Percentiles rank a stretch among this genome's conserved stretches.
These are phyloP conservation scores for Rhea pennata DNA, from an alignment of 2,113 vertebrate species.

Conservation along the genomic window DNA sequence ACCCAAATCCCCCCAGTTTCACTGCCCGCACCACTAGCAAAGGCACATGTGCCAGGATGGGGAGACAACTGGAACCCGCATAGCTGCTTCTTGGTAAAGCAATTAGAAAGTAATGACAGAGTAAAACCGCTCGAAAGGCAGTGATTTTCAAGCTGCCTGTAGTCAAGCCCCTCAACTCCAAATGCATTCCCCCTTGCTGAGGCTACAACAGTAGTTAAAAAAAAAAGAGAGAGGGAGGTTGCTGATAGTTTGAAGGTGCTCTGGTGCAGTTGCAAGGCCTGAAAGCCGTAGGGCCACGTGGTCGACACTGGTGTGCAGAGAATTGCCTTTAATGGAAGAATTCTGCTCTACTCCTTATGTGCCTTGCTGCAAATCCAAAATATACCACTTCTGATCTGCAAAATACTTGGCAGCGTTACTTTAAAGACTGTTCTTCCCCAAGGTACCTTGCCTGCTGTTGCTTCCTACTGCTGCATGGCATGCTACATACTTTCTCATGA, in stretches of 20 bases:
- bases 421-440: neutral
- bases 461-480: neutral
- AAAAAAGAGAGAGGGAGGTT: neutral
- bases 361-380: neutral
- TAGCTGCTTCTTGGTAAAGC: neutral
- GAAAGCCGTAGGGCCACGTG: neutral
- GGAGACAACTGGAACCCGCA: neutral
- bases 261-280: neutral
- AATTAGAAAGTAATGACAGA: neutral
- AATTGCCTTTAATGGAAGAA: neutral
- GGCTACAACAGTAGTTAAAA: neutral
- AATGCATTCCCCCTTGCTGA: neutral
- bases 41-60: neutral
- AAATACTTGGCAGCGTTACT: neutral
- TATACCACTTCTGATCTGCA: neutral
- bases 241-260: neutral
- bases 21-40: neutral
- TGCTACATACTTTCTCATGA: neutral
- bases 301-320: neutral
- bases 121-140: neutral
- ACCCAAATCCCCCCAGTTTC: neutral
- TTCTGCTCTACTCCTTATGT: neutral
- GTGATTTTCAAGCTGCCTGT: accelerated
- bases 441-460: neutral
- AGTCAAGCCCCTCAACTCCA: neutral